A percentile compares a stretch with the other conserved stretches of the same genome.
These are phyloP conservation scores for Pagetopsis macropterus DNA, from an alignment of 2,797 vertebrate species.

Conservation along the genomic window DNA sequence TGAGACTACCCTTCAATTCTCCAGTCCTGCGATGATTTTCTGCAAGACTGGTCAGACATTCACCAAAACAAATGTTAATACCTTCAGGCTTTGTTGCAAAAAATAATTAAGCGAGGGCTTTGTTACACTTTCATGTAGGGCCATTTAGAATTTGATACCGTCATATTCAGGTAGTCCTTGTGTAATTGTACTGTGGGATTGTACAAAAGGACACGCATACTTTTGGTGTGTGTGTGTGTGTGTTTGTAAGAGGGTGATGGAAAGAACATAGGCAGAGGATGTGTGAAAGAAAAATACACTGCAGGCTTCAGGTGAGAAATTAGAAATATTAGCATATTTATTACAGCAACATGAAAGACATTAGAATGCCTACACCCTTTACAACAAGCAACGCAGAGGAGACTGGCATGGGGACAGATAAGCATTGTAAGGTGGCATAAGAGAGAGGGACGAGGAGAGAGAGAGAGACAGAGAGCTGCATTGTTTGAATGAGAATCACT, in stretches of 20 bases:
- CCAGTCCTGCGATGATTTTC: conserved; percentile 37
- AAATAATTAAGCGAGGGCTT: conserved; percentile 40
- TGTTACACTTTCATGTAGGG: conserved; percentile 30
- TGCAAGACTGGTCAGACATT: conserved; percentile 29
- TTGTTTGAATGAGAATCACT: conserved; percentile 53
- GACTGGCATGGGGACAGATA: conserved; percentile 75
- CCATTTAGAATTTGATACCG: conserved; percentile 20
- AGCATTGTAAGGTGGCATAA: conserved; percentile 70
- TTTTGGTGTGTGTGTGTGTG: neutral
- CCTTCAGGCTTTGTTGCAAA: conserved; percentile 45
- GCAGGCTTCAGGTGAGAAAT: conserved; percentile 84
- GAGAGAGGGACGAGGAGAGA: conserved; percentile 6
- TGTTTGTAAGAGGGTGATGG: neutral
- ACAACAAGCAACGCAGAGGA: conserved; percentile 79
- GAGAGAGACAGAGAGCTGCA: conserved; percentile 34
- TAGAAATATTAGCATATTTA: conserved; percentile 90
- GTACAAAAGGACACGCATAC: neutral
- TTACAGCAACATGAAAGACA: conserved; percentile 87
- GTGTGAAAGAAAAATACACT: conserved; percentile 67
- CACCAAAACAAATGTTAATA: conserved; percentile 34
- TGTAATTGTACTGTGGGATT: conserved; percentile 16
- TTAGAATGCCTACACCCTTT: conserved; percentile 82
- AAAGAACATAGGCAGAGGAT: conserved; percentile 18
- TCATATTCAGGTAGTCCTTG: conserved; percentile 4
- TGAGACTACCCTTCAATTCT: conserved; percentile 24